Percentiles rank a stretch among this genome's conserved stretches.
phyloP scores from a whole-genome alignment of 2,113 vertebrate genomes.

The Baryphthengus martii region DNA sequence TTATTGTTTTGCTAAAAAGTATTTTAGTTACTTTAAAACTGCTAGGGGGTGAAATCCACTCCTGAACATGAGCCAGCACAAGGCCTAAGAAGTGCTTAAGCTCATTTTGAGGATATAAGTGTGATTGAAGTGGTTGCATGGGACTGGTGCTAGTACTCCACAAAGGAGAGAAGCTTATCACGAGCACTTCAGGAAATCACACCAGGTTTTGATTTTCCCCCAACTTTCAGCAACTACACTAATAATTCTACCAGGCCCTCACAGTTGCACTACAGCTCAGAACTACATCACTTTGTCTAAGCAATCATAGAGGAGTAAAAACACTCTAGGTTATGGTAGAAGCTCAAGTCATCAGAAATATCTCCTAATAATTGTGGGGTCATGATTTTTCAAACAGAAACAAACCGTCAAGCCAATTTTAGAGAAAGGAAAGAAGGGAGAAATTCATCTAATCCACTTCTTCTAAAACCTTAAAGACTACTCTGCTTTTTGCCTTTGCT shows the following conservation, averaged over 20 bases:
- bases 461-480: not conserved
- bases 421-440: not conserved
- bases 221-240: slow-evolving; percentile 14
- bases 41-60: not conserved
- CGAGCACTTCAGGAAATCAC: slow-evolving; percentile 37
- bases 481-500: not conserved
- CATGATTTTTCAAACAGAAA: not conserved
- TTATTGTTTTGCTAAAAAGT: not conserved
- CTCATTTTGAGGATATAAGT: not conserved
- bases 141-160: not conserved
- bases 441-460: not conserved
- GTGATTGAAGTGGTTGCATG: not conserved
- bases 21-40: not conserved
- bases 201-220: not conserved
- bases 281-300: not conserved
- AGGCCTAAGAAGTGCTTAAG: not conserved
- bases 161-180: not conserved
- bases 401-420: not conserved
- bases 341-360: not conserved
- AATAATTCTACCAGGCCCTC: not conserved
- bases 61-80: not conserved
- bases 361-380: not conserved
- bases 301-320: not conserved
- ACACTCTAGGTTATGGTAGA: not conserved
- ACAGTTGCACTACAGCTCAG: not conserved